Evolutionary conservation across 2,113 vertebrate genomes (phyloP), one percentile per base, ranked within the genome.

Genomic region (Sisor rabdophorus): DNA sequence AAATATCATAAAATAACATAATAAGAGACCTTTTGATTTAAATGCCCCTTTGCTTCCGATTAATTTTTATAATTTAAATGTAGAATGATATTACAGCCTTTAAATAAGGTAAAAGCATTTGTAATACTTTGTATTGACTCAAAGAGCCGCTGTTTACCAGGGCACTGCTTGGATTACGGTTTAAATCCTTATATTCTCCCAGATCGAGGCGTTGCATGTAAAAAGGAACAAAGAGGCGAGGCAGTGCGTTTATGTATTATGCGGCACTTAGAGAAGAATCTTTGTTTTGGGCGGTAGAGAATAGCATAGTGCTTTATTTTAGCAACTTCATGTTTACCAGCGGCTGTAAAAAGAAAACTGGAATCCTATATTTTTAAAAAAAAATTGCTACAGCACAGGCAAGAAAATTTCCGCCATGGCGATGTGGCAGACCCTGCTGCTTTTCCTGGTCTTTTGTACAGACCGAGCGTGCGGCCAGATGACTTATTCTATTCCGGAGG

Each of bases 401-500:
- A 13, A 44, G 63, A 59, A 59, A 71, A 75, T n/a, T n/a, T n/a
- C n/a, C n/a, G n/a, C n/a, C n/a, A n/a, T n/a, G n/a, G 13, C 86
- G 84, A 75, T 82, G 79, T 11, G 90, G 92, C 70, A 82, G 15
- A 50, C 71, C 17, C 28, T 82, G 19, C 24, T 86, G 15, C 65
- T 59, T 11, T 24, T 82, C 40, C 36, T 32, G 13, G 0, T 83
- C 16, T 8, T 85, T 16, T 82, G 30, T 20, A 0, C 85, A 17
- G 17, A 26, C n/a, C n/a, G n/a, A n/a, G n/a, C n/a, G 26, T 54
- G 50, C 28, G 86, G 80, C 17, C 86, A 90, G 28, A 84, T 87
- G 64, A 87, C 82, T 47, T 91, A 87, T 73, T 87, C 89, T 0
- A 78, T 94, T 9, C 80, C 87, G 0, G 93, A 93, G 71, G 92